A percentile compares a stretch with the other conserved stretches of the same genome.
Evolutionary conservation across 92 coral and sea anemone species (phyloP).

Genomic region (Zoanthus solanderi): DNA sequence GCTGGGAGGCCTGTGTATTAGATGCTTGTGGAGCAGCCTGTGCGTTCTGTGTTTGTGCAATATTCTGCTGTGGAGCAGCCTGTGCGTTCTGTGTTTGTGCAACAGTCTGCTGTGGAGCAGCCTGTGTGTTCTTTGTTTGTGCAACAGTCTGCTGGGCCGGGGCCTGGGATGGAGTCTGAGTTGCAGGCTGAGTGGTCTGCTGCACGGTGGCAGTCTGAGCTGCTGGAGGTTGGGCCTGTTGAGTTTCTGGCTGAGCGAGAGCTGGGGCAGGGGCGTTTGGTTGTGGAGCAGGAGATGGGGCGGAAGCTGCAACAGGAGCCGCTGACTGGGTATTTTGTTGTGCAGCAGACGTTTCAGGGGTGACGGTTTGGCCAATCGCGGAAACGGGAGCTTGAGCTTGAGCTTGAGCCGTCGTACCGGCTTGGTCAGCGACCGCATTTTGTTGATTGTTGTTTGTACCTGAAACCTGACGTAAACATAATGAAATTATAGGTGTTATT

Average conservation of each 20-base stretch:
- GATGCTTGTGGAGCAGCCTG: too few relatives aligned
- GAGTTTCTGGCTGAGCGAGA: slow-evolving; percentile 14
- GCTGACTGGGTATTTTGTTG: slow-evolving; percentile 7
- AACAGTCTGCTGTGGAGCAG: too few relatives aligned
- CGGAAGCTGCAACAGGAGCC: background rate
- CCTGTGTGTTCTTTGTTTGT: background rate
- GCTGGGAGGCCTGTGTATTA: too few relatives aligned
- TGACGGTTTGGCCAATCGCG: background rate
- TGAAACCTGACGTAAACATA: background rate
- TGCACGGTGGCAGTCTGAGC: slow-evolving; percentile 21
- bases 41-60: background rate
- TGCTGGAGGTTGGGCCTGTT: slow-evolving; percentile 12
- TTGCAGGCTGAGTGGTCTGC: slow-evolving; percentile 20
- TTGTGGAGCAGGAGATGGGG: slow-evolving; percentile 17
- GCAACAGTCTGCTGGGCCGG: background rate
- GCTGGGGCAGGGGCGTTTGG: slow-evolving; percentile 19
- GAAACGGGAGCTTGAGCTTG: background rate
- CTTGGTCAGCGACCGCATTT: background rate
- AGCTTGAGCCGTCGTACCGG: background rate
- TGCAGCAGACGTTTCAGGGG: background rate
- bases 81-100: too few relatives aligned
- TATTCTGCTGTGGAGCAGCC: background rate
- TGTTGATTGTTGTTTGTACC: background rate
- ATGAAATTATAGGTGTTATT: background rate
- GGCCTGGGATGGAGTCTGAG: background rate